Conservation (phyloP, 2,797 vertebrate genomes). For the Pipistrellus pipistrellus region DNA sequence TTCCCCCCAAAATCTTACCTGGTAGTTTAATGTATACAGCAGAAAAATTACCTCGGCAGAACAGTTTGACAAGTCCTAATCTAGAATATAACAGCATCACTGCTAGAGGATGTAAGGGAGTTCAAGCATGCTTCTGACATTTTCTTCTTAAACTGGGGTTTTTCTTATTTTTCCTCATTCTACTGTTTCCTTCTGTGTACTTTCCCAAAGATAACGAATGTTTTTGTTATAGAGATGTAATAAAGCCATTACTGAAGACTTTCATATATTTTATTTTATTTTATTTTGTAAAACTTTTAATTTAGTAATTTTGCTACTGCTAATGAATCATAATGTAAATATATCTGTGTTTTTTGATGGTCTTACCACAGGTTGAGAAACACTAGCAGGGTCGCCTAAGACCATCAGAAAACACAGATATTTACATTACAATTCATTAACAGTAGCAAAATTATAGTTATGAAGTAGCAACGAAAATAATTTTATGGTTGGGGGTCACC, state of each 20-base stretch:
- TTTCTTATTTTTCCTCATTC: neutral
- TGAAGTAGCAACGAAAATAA: too few species aligned
- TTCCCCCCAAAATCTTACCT: neutral
- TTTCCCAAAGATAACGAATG: neutral
- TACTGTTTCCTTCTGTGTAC: neutral
- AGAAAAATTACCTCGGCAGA: neutral
- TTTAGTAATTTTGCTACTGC: neutral
- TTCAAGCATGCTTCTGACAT: neutral
- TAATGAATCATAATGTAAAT: too few species aligned
- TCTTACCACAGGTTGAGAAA: too few species aligned
- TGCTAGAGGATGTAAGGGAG: neutral
- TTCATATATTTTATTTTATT: neutral
- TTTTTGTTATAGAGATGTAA: neutral
- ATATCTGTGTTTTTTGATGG: too few species aligned
- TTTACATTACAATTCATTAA: too few species aligned
- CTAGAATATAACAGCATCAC: neutral
- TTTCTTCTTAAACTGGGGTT: slow-evolving; percentile 19
- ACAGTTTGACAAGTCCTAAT: neutral
- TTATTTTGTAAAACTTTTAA: slow-evolving; percentile 44
- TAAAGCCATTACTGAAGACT: neutral
- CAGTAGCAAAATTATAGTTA: too few species aligned
- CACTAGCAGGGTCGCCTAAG: too few species aligned
- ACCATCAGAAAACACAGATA: too few species aligned
- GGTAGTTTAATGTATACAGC: slow-evolving; percentile 6
- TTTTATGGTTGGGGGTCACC: too few species aligned